Percentiles rank a stretch among this genome's conserved stretches.
These are phyloP conservation scores for Melieria crassipennis DNA, from an alignment of 2,888 invertebrate species.

Conservation along the genomic window DNA sequence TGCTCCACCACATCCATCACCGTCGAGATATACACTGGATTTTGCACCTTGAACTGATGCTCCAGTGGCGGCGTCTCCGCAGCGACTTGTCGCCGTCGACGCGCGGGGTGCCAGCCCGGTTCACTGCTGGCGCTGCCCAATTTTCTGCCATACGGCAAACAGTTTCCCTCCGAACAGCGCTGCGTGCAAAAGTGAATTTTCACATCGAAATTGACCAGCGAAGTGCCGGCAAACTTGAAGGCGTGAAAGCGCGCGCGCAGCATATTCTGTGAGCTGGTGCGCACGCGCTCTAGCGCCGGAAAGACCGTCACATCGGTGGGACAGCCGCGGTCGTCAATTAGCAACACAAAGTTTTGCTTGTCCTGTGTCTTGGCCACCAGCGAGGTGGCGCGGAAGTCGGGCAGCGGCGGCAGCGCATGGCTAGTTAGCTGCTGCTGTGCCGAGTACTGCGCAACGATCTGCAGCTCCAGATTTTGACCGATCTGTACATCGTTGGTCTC, in stretches of 20 bases:
- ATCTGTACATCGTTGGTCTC: constrained; percentile 74
- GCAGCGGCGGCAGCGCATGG: constrained; percentile 66
- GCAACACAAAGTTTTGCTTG: constrained; percentile 74
- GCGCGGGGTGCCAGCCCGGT: constrained; percentile 13
- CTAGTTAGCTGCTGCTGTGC: constrained; percentile 47
- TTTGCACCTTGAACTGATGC: constrained; percentile 53
- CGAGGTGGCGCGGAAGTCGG: constrained; percentile 81
- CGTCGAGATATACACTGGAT: constrained; percentile 61
- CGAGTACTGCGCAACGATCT: constrained; percentile 69
- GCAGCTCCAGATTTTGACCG: constrained; percentile 74
- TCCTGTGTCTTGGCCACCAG: constrained; percentile 82
- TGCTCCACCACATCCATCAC: constrained; percentile 52
- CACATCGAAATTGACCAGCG: constrained; percentile 82
- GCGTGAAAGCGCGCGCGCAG: constrained; percentile 79
- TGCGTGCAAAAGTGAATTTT: constrained; percentile 82
- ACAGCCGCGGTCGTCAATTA: constrained; percentile 82
- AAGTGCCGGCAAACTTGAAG: constrained; percentile 87
- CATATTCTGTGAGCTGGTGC: constrained; percentile 58
- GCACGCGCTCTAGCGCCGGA: constrained; percentile 66
- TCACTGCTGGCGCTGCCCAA: constrained; percentile 15
- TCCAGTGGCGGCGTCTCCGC: constrained; percentile 35
- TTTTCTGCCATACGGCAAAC: constrained; percentile 50
- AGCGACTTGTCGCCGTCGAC: constrained; percentile 28
- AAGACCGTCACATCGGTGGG: constrained; percentile 75
- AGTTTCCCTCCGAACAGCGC: constrained; percentile 73